phyloP scores from a whole-genome alignment of 2,797 vertebrate species.

The Mionectes olivaceus region DNA sequence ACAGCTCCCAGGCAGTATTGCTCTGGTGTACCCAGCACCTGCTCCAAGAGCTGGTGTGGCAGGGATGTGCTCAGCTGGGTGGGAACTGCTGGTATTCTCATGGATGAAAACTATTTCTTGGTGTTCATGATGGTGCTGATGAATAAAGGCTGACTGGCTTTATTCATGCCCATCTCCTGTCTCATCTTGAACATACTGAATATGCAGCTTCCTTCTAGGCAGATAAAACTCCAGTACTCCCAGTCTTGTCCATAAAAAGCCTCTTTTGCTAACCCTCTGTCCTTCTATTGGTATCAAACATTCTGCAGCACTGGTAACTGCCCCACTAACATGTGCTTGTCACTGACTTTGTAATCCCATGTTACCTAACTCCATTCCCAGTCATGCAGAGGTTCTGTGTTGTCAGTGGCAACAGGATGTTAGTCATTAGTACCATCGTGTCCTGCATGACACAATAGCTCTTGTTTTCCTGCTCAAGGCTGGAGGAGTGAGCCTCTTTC shows the following conservation, averaged over 20 bases:
- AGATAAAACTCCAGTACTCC: not conserved
- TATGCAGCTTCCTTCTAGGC: not conserved
- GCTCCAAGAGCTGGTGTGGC: not conserved
- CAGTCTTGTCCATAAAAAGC: not conserved
- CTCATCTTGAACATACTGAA: not conserved
- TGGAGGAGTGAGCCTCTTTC: not conserved
- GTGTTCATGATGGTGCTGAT: not conserved
- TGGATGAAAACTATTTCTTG: not conserved
- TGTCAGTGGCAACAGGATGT: not conserved
- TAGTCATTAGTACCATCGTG: not conserved
- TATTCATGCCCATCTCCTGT: not conserved
- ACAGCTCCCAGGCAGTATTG: not conserved
- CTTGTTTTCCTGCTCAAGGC: not conserved
- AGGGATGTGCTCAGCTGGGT: not conserved
- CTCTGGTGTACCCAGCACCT: not conserved
- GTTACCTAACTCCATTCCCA: not conserved
- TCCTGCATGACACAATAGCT: not conserved
- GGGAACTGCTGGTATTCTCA: not conserved
- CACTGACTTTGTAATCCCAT: not conserved
- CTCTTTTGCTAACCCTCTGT: not conserved
- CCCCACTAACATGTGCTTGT: not conserved
- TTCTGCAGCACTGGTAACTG: not conserved
- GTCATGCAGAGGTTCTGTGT: not conserved
- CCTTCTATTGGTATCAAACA: not conserved
- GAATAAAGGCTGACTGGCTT: not conserved